Conservation (phyloP, 1,140 invertebrate genomes). For the Lerema accius region DNA sequence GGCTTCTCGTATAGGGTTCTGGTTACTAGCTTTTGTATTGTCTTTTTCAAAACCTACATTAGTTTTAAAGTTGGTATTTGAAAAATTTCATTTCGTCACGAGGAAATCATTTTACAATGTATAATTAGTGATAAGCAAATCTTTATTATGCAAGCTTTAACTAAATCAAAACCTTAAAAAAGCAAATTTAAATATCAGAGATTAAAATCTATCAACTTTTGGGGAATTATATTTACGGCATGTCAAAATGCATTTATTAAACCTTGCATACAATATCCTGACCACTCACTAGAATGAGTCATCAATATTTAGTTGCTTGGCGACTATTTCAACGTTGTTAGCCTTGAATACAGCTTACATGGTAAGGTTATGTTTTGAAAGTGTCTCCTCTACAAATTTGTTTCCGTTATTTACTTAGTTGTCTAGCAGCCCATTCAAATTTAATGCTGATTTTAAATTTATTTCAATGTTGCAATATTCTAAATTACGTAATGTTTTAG, state of each 20-base stretch:
- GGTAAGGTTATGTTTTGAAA: conserved; percentile 41
- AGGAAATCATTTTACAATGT: too few species aligned
- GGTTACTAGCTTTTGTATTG: too few species aligned
- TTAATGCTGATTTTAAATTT: conserved; percentile 9
- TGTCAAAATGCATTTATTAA: conserved; percentile 15
- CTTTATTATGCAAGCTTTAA: too few species aligned
- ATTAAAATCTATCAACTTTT: too few species aligned
- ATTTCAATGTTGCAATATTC: background rate
- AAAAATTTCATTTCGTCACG: too few species aligned
- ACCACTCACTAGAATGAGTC: conserved; percentile 35
- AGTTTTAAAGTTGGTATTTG: too few species aligned
- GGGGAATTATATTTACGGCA: too few species aligned
- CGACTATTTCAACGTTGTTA: conserved; percentile 30
- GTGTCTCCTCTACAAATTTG: conserved; percentile 34
- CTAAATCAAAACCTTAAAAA: too few species aligned
- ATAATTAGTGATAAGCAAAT: too few species aligned
- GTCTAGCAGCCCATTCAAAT: conserved; percentile 4
- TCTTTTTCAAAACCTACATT: too few species aligned
- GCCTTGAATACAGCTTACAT: conserved; percentile 38
- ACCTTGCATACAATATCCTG: conserved; percentile 29
- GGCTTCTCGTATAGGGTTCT: too few species aligned
- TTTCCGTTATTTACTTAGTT: conserved; percentile 23
- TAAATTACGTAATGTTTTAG: background rate
- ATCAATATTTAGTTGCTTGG: conserved; percentile 28
- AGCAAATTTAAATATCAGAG: too few species aligned